Base-by-base conservation (phyloP, 2,113 vertebrate species). In the sheep (Ovis aries) region DNA sequence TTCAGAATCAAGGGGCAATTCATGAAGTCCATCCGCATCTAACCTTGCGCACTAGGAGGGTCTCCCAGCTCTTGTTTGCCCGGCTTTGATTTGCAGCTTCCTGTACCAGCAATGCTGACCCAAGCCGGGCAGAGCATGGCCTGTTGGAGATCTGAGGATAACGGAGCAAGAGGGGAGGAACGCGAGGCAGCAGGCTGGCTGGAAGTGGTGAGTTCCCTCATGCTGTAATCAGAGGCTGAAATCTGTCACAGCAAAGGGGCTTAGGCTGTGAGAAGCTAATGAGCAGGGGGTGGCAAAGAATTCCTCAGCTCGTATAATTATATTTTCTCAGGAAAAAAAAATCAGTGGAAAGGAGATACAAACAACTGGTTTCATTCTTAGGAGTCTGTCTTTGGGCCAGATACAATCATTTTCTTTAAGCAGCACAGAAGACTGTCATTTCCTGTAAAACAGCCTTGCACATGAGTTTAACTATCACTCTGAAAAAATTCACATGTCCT, bases 31-130 rank as follows among this genome's bases (percentile, higher is more conserved):
- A 53, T 97, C 97, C 94, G 5, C 78, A 95, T 80, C 64, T 98
- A 98, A 98, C 98, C 93, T 95, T 57, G 59, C 2, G 0, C 85
- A 36, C 50, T 53, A 90, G 94, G 94, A 71, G 82, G 97, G 82
- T 92, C 80, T 95, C 83, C 92, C 31, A 45, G 45, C 29, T 62
- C 88, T 33, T 84, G 12, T n/a, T 97, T 81, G 80, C 90, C 57
- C n/a, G 84, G 90, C 74, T 97, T 98, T 97, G 95, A 98, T 98
- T 98, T 98, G 85, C 59, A 96, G 50, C 31, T 95, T 98, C 62
- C 29, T 97, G 88, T 96, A 59, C 78, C 78, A 82, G 19, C n/a
- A 88, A 53, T 29, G 87, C 55, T 5, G 78, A 13, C 60, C 90
- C 62, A 29, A 97, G 82, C 31, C 43, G 57, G 85, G 80, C 23